Conservation (phyloP, 2,113 vertebrate genomes). For the Caloenas nicobarica region DNA sequence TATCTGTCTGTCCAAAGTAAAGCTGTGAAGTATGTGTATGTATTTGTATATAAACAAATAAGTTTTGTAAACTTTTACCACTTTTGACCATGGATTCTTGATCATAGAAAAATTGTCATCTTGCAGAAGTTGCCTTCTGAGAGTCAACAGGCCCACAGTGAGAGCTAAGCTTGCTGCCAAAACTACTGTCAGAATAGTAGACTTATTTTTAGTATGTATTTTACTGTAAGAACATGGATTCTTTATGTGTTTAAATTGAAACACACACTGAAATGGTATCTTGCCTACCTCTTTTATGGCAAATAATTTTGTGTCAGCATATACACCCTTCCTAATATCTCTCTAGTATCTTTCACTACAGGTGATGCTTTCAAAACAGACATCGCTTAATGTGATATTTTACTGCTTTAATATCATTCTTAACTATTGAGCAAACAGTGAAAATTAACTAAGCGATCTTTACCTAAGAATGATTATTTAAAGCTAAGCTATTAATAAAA, state of each 20-base stretch:
- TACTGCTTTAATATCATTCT: background rate
- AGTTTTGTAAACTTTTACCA: rapidly evolving
- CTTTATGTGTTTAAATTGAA: background rate
- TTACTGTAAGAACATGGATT: background rate
- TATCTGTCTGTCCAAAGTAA: background rate
- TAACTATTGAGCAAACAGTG: background rate
- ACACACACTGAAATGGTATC: background rate
- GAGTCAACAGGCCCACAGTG: background rate
- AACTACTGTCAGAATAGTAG: background rate
- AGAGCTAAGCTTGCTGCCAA: background rate
- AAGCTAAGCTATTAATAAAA: constrained; percentile 44
- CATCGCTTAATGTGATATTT: background rate
- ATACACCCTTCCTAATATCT: background rate
- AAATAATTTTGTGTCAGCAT: background rate
- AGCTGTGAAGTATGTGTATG: background rate
- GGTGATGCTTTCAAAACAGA: background rate
- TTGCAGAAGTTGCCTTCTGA: background rate
- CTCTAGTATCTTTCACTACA: background rate
- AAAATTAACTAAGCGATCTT: constrained; percentile 27
- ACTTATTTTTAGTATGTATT: background rate
- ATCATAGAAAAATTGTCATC: background rate
- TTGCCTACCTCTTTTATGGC: background rate
- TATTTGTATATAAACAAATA: background rate
- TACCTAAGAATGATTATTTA: constrained; percentile 60
- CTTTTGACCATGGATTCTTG: background rate